Conservation (phyloP, 2,888 invertebrate species). For the Yponomeuta malinellus region DNA sequence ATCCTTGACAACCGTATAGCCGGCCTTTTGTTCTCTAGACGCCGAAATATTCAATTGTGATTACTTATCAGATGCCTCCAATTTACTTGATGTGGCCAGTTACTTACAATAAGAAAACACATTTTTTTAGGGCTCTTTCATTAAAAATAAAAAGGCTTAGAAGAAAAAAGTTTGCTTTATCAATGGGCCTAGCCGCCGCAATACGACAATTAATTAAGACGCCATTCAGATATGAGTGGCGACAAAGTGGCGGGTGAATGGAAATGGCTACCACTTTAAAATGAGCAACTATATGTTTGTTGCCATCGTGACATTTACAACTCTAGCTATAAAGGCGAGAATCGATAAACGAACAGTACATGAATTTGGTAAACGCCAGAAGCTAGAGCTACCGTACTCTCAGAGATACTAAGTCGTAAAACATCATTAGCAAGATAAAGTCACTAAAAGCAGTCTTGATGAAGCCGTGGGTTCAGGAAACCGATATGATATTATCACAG, state of each 20-base stretch:
- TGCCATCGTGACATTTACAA: background rate
- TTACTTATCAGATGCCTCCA: slow-evolving; percentile 31
- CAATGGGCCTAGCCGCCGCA: slow-evolving; percentile 45
- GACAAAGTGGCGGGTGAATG: slow-evolving; percentile 52
- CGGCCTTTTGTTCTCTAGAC: slow-evolving; percentile 61
- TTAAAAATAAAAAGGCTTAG: background rate
- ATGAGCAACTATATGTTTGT: background rate
- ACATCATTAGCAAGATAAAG: slow-evolving; percentile 73
- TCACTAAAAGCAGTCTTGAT: slow-evolving; percentile 55
- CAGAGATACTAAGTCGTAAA: slow-evolving; percentile 51
- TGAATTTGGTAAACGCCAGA: slow-evolving; percentile 14
- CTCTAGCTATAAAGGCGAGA: slow-evolving; percentile 15
- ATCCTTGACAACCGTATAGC: slow-evolving; percentile 67
- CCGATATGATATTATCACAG: slow-evolving; percentile 16
- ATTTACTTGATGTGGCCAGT: background rate
- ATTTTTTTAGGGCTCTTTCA: background rate
- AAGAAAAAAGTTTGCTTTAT: slow-evolving; percentile 11
- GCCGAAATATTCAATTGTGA: slow-evolving; percentile 63
- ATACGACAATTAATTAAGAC: slow-evolving; percentile 67
- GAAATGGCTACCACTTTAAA: slow-evolving; percentile 40
- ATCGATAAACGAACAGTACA: slow-evolving; percentile 21
- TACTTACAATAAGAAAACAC: too few relatives aligned
- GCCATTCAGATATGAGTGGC: slow-evolving; percentile 57
- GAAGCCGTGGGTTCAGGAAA: slow-evolving; percentile 49
- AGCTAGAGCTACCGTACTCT: slow-evolving; percentile 57